Percentiles rank a stretch among this genome's conserved stretches.
Conservation (phyloP, 2,113 vertebrate species). For the Sterrhoptilus dennistouni region DNA sequence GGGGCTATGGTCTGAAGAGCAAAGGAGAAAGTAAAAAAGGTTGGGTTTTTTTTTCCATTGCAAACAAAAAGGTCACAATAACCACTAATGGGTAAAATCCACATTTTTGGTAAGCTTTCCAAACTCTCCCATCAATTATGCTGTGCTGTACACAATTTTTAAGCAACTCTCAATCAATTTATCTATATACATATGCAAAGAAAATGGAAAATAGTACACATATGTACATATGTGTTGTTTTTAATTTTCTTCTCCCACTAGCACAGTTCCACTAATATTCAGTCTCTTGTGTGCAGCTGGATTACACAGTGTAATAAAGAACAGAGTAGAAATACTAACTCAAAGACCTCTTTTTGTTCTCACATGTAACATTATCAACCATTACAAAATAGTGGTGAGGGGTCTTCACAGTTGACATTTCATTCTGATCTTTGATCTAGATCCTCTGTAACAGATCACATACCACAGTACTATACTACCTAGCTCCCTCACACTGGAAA, state of each 20-base stretch:
- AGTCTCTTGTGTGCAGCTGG: not conserved
- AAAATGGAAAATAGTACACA: not conserved
- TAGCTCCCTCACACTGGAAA: not conserved
- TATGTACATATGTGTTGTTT: not conserved
- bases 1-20: not conserved
- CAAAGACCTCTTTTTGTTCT: not conserved
- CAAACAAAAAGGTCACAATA: not conserved
- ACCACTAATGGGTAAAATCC: not conserved
- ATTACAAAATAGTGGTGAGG: not conserved
- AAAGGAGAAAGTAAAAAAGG: not conserved
- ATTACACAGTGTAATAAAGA: not conserved
- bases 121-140: not conserved
- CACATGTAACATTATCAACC: accelerated
- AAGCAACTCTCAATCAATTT: not conserved
- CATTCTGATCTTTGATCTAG: not conserved
- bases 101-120: not conserved
- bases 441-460: not conserved
- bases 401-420: not conserved
- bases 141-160: not conserved
- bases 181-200: not conserved
- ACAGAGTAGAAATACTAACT: not conserved
- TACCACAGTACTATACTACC: not conserved
- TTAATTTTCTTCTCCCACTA: not conserved
- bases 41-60: not conserved
- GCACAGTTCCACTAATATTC: not conserved